Conservation (phyloP, 2,113 vertebrate species). For the Propithecus coquereli region DNA sequence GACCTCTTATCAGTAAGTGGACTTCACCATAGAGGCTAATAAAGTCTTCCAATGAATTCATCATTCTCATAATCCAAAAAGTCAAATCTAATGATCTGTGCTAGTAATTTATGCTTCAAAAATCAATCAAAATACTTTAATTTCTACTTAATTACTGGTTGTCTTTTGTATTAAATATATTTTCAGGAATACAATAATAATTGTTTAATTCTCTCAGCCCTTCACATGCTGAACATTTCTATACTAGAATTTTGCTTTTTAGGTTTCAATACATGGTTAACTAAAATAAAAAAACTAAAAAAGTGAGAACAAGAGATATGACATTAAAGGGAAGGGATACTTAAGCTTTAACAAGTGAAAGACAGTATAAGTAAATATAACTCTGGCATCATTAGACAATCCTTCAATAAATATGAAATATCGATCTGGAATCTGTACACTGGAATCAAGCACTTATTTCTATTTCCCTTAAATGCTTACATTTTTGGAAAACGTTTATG, state of each 20-base stretch:
- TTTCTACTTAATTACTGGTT: neutral
- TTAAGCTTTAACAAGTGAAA: conserved; percentile 1
- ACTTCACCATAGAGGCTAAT: neutral
- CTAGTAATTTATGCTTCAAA: neutral
- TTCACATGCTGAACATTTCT: neutral
- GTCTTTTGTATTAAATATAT: neutral
- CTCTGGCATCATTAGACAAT: neutral
- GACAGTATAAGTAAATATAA: neutral
- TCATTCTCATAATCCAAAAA: neutral
- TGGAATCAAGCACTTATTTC: neutral
- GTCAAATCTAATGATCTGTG: neutral
- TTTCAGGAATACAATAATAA: neutral
- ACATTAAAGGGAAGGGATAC: neutral
- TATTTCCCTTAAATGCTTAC: conserved; percentile 11
- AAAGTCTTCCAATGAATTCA: conserved; percentile 15
- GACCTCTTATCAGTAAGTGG: neutral
- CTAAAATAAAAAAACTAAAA: neutral
- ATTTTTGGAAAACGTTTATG: neutral
- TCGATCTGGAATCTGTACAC: neutral
- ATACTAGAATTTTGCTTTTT: neutral
- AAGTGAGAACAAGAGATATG: neutral
- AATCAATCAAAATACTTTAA: neutral
- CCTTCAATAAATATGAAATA: neutral
- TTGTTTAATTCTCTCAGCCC: neutral
- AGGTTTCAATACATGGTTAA: neutral